Conservation (phyloP, 2,888 invertebrate genomes). For the Stenolophus ochropezus region DNA sequence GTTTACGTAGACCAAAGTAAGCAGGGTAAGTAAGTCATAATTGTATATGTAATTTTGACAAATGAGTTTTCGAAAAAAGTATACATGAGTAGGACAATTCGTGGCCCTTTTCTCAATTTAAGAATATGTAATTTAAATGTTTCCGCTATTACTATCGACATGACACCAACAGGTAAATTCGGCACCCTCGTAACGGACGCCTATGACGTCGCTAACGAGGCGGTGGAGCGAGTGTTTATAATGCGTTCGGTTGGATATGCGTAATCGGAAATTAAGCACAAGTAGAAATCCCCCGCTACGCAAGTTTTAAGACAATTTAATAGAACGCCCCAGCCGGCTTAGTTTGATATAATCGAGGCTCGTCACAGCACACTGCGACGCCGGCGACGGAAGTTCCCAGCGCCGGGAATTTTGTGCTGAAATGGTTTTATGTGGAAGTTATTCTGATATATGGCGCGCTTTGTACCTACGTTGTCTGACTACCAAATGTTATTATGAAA, state of each 20-base stretch:
- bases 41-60: no score
- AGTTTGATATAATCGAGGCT: conserved; percentile 15
- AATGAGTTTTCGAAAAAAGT: no score
- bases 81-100: no score
- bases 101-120: no score
- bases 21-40: no score
- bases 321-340: neutral
- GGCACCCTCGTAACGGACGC: no score
- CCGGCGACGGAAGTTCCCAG: neutral
- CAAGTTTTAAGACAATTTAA: conserved; percentile 34
- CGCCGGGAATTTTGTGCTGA: conserved; percentile 16
- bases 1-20: no score
- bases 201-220: no score
- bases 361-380: conserved; percentile 7
- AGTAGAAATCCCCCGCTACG: neutral
- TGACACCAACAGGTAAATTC: no score
- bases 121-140: no score
- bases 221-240: conserved; percentile 15
- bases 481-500: conserved; percentile 29
- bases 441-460: conserved; percentile 29
- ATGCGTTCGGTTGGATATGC: conserved; percentile 6
- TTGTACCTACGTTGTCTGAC: conserved; percentile 34
- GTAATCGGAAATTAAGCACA: conserved; percentile 31
- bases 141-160: no score
- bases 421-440: conserved; percentile 32